phyloP scores from a whole-genome alignment of 1,140 invertebrate species.

The Diachasmimorpha longicaudata region DNA sequence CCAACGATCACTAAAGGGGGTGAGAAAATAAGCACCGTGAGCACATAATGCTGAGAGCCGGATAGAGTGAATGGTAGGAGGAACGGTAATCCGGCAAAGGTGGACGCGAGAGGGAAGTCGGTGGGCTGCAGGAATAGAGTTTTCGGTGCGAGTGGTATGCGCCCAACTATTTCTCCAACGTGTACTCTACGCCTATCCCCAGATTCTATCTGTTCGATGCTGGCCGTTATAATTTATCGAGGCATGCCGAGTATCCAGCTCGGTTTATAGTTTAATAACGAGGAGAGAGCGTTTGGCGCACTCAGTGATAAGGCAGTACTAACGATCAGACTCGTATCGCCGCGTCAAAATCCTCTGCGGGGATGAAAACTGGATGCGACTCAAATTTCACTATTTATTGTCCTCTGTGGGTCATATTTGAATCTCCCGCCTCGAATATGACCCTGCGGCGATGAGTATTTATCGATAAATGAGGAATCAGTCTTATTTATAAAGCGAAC shows the following conservation, averaged over 20 bases:
- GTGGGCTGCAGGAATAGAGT: constrained; percentile 9
- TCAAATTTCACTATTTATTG: too few relatives aligned
- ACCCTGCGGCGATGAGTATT: too few relatives aligned
- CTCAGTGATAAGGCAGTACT: neutral
- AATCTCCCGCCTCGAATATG: too few relatives aligned
- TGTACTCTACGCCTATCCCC: constrained; percentile 37
- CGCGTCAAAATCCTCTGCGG: neutral
- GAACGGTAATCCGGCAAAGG: neutral
- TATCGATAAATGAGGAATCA: too few relatives aligned
- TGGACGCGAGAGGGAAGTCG: constrained; percentile 30
- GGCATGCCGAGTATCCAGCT: constrained; percentile 45
- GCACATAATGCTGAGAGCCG: neutral
- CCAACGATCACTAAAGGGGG: constrained; percentile 3
- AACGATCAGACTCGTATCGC: neutral
- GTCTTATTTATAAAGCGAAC: too few relatives aligned
- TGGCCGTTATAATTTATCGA: constrained; percentile 51
- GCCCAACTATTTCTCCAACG: constrained; percentile 48
- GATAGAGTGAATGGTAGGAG: neutral
- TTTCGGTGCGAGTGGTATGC: constrained; percentile 41
- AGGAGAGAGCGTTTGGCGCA: neutral
- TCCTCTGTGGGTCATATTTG: too few relatives aligned
- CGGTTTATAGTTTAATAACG: constrained; percentile 55
- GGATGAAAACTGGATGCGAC: too few relatives aligned
- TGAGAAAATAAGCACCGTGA: constrained; percentile 26
- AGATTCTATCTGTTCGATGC: constrained; percentile 44